These are phyloP conservation scores for Gasterosteus aculeatus DNA, from an alignment of 2,113 vertebrate genomes.

Conservation along the genomic window DNA sequence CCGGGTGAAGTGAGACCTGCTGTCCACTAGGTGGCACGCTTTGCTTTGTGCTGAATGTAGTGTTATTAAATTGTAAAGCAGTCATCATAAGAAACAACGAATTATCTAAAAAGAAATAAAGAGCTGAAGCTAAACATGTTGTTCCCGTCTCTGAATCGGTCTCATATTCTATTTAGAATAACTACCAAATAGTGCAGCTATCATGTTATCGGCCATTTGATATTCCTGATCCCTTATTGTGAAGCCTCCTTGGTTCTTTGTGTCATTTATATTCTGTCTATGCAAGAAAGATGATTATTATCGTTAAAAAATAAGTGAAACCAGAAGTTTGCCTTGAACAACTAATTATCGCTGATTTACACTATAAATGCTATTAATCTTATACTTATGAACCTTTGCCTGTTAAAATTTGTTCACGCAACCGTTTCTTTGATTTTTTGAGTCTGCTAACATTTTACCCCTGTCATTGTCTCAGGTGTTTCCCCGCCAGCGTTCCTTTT, in stretches of 20 bases:
- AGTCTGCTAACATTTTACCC: too few relatives aligned
- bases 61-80: not conserved
- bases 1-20: not conserved
- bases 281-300: not conserved
- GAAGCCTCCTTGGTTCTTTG: not conserved
- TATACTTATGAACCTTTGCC: too few relatives aligned
- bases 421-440: not conserved
- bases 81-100: not conserved
- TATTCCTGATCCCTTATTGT: not conserved
- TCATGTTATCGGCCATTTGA: not conserved
- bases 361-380: too few relatives aligned
- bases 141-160: not conserved
- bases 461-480: too few relatives aligned
- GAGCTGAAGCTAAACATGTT: not conserved
- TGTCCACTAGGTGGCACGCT: slow-evolving; percentile 17
- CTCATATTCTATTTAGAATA: not conserved
- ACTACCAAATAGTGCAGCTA: not conserved
- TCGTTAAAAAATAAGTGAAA: not conserved
- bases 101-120: not conserved
- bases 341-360: not conserved
- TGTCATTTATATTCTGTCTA: not conserved
- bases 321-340: not conserved
- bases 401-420: too few relatives aligned
- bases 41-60: not conserved
- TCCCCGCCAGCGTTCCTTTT: too few relatives aligned